Evolutionary conservation across 2,113 vertebrate genomes (phyloP), one percentile per base, ranked within the genome.

Genomic region (Zonotrichia leucophrys): DNA sequence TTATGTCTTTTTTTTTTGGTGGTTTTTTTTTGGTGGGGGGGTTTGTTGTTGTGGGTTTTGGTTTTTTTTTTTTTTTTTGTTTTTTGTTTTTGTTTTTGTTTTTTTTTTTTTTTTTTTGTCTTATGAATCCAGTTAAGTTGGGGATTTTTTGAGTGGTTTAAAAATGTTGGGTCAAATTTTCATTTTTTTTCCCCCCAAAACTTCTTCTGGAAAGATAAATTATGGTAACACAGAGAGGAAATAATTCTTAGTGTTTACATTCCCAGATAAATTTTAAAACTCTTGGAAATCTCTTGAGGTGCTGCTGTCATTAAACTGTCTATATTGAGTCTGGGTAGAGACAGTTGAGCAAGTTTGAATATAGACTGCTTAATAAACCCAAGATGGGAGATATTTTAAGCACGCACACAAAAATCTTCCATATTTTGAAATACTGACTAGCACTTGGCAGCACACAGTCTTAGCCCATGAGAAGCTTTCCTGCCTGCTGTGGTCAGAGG

Each of bases 131-230:
- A 60, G 12, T 9, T 21, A 46, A 0, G 25, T 75, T 37, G 8
- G 24, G 31, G 16, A 63, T 31, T 39, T 39, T 94, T 74, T 16
- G 4, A 4, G 4, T 47, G 1, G 2, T 69, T 72, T 46, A 64
- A 68, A 46, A 30, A 47, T 1, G 0, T 53, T 67, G 56, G 9
- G 23, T 17, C 15, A 89, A 53, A 7, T 22, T 80, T 83, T 72
- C 2, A 1, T 6, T 14, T 30, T 14, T 30, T 42, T 39, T 15
- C 11, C 0, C 5, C 2, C 3, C 1, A 5, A 10, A 4, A 9
- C 3, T 7, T 41, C 14, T 70, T 41, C 27, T 44, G 17, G 23
- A 60, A 68, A 55, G 5, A 78, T 2, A 47, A 82, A 35, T 82
- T 74, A 50, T 60, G 8, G 17, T 31, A 67, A n/a, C 5, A 64